A percentile compares a stretch with the other conserved stretches of the same genome.
These are phyloP conservation scores for Corynorhinus townsendii DNA, from an alignment of 2,113 vertebrate species.

Conservation along the genomic window DNA sequence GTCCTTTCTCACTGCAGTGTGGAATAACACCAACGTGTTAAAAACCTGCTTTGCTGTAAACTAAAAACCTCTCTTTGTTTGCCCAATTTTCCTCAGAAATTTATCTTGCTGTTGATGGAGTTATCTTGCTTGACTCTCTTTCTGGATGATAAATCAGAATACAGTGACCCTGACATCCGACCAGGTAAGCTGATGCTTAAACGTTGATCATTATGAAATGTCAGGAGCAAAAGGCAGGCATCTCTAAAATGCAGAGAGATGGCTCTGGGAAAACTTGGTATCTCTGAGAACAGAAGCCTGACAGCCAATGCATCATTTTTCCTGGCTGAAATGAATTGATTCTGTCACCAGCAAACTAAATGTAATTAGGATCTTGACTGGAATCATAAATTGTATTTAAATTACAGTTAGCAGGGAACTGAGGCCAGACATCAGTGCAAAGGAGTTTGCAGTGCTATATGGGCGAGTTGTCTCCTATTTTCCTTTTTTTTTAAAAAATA, in stretches of 20 bases:
- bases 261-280: constrained; percentile 13
- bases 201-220: constrained; percentile 12
- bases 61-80: neutral
- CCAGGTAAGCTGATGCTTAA: neutral
- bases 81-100: neutral
- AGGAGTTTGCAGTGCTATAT: neutral
- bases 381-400: constrained; percentile 72
- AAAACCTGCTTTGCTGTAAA: neutral
- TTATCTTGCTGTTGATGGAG: neutral
- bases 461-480: neutral
- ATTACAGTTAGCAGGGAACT: constrained; percentile 52
- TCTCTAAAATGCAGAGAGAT: constrained; percentile 9
- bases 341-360: constrained; percentile 76
- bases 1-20: neutral
- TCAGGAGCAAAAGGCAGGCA: neutral
- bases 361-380: constrained; percentile 75
- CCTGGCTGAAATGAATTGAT: constrained; percentile 61
- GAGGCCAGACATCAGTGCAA: constrained; percentile 1
- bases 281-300: constrained; percentile 42
- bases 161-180: neutral
- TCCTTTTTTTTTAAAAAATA: too few relatives aligned
- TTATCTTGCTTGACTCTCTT: neutral
- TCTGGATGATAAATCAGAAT: neutral
- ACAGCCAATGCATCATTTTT: constrained; percentile 71
- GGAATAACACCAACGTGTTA: neutral